A percentile compares a stretch with the other conserved stretches of the same genome.
These are phyloP conservation scores for Melieria crassipennis DNA, from an alignment of 2,888 invertebrate species.

Conservation along the genomic window DNA sequence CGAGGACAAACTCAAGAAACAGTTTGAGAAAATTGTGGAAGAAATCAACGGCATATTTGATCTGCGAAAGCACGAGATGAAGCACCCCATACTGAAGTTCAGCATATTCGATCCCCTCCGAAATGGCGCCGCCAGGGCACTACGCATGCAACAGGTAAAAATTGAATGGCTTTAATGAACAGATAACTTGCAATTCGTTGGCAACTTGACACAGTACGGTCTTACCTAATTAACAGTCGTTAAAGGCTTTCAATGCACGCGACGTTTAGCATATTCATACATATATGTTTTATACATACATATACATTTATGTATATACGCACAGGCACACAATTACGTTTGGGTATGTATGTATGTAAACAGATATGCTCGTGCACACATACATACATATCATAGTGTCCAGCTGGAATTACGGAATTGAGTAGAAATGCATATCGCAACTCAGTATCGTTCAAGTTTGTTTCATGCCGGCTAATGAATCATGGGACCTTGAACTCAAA, in stretches of 20 bases:
- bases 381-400: background rate
- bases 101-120: slow-evolving; percentile 70
- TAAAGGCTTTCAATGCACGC: too few relatives aligned
- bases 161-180: too few relatives aligned
- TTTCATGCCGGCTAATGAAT: slow-evolving; percentile 17
- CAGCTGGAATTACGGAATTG: slow-evolving; percentile 3
- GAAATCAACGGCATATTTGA: slow-evolving; percentile 67
- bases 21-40: slow-evolving; percentile 66
- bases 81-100: slow-evolving; percentile 67
- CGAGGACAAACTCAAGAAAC: slow-evolving; percentile 71
- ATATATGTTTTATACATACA: too few relatives aligned
- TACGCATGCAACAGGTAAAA: slow-evolving; percentile 67
- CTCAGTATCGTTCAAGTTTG: slow-evolving; percentile 4
- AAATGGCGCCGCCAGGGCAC: slow-evolving; percentile 67
- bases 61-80: slow-evolving; percentile 66
- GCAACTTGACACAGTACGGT: too few relatives aligned
- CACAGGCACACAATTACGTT: background rate
- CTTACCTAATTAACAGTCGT: too few relatives aligned
- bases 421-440: background rate
- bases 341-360: background rate
- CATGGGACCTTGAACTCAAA: slow-evolving; percentile 46
- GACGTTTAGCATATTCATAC: too few relatives aligned
- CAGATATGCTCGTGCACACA: background rate
- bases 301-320: background rate
- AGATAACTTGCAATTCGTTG: too few relatives aligned